Evolutionary conservation across 2,888 invertebrate genomes (phyloP), one percentile per base, ranked within the genome.

Genomic region (Caenorhabditis parvicauda): DNA sequence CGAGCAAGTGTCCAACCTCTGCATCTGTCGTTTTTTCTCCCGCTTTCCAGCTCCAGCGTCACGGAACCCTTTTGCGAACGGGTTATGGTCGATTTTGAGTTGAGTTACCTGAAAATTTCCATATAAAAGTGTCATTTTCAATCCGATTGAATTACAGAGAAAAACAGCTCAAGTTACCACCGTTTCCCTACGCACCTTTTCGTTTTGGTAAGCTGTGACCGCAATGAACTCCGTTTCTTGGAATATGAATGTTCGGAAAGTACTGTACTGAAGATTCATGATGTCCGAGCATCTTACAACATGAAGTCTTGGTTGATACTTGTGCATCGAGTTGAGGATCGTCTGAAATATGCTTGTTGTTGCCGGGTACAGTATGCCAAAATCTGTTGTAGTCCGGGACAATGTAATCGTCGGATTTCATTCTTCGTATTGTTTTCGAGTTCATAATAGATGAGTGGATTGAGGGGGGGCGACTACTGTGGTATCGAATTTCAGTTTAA

Each of bases 151-250:
- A 12, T 32, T 32, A 12, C 7, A 32, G 7, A 32, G 7, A 32
- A 32, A 32, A 32, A 32, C 7, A 32, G 12, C n/a, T n/a, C n/a
- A n/a, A n/a, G n/a, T n/a, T n/a, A n/a, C n/a, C n/a, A n/a, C n/a
- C n/a, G n/a, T n/a, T n/a, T 42, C 12, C 6, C 22, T 17, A 17
- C 65, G 9, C 82, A 95, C 96, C 89, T 95, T 96, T 85, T 98
- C 96, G 84, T 98, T 98, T 86, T 98, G 98, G 86, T 98, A 98
- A 69, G 98, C 98, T 64, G 98, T 98, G 73, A 98, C 98, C 55
- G 96, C 98, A 81, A 98, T 96, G 86, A 98, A 98, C 85, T 94
- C 92, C 69, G 87, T 81, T 60, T 81, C 77, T 42, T 68, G 64
- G 57, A 74, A 74, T 51, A 69, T 67, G 54, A 74, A 74, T 5